Percentiles rank a stretch among this genome's conserved stretches.
phyloP scores from a whole-genome alignment of 2,888 invertebrate genomes.

The Dryocosmus kuriphilus region DNA sequence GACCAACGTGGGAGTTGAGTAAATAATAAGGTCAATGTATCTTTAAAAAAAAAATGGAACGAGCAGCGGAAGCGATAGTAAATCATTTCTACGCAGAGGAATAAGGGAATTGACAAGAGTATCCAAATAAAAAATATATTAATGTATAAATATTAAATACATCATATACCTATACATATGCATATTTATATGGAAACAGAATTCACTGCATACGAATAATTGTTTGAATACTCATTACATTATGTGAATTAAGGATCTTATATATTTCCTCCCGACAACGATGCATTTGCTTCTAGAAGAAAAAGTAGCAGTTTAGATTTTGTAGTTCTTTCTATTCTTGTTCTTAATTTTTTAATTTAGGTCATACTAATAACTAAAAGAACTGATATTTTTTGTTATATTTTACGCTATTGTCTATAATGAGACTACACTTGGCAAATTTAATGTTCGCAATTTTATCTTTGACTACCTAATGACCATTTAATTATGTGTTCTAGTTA shows the following conservation, averaged over 20 bases:
- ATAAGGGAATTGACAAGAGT: not conserved
- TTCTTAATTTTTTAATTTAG: no score
- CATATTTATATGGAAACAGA: not conserved
- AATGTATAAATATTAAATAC: not conserved
- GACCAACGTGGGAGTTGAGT: not conserved
- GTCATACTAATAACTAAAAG: no score
- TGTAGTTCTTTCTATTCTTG: not conserved
- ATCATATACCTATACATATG: no score
- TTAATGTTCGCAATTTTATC: not conserved
- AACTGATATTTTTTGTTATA: not conserved
- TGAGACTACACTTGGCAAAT: not conserved
- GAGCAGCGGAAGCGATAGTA: not conserved
- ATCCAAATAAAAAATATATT: not conserved
- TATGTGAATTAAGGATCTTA: no score
- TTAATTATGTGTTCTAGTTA: slow-evolving; percentile 14
- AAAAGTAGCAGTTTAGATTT: no score
- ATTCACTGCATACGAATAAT: no score
- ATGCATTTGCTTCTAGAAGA: no score
- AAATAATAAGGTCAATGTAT: not conserved
- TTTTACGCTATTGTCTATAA: not conserved
- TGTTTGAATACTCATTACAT: no score
- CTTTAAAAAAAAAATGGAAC: not conserved
- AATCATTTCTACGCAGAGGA: not conserved
- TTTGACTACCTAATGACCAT: not conserved
- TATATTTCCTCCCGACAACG: no score